Base-by-base conservation (phyloP, 2,888 invertebrate species). In the Phoenoteleia sp. region DNA sequence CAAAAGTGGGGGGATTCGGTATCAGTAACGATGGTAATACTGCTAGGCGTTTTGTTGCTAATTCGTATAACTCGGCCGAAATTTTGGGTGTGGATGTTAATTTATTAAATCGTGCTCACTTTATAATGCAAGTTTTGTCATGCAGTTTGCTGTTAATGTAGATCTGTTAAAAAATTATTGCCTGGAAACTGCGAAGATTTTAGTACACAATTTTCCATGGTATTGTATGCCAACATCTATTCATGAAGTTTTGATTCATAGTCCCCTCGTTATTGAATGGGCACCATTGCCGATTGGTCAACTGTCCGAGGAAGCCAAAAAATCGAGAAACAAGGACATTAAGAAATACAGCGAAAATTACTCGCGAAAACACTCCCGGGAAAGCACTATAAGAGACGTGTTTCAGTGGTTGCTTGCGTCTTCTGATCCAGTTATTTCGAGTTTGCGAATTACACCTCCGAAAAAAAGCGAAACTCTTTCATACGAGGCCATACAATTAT, bases 271-370 rank as follows among this genome's bases (percentile, higher is more conserved):
- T 36, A 13, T 36, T 3, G 36, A 66, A 13, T 80, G 69, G 11
- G 77, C 83, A 19, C 6, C 86, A 60, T 72, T 91, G 13, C 89
- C 91, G 36, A 88, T 90, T 21, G 88, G 89, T 23, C 85, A 88
- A 39, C 39, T 89, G 36, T 89, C 89, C 21, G 88, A 91, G 80
- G 91, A 91, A 62, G 90, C 90, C 1, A 89, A 91, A 81, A 90
- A 91, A 76, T 71, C 89, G 17, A 71, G 86, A 21, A 88, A 88
- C 72, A 88, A 89, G 72, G 62, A 52, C 29, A 25, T 60, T 23
- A 74, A 85, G 64, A 82, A 62, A 58, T 88, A 64, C 29, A 45
- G 88, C 13, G 81, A 87, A 77, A 15, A 13, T 19, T 19, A 17
- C 5, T 13, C 17, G n/a, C n/a, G 11, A 49, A 21, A 21, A 21